Base-by-base conservation (phyloP, 1,140 invertebrate species). In the Neuroterus valhalla region DNA sequence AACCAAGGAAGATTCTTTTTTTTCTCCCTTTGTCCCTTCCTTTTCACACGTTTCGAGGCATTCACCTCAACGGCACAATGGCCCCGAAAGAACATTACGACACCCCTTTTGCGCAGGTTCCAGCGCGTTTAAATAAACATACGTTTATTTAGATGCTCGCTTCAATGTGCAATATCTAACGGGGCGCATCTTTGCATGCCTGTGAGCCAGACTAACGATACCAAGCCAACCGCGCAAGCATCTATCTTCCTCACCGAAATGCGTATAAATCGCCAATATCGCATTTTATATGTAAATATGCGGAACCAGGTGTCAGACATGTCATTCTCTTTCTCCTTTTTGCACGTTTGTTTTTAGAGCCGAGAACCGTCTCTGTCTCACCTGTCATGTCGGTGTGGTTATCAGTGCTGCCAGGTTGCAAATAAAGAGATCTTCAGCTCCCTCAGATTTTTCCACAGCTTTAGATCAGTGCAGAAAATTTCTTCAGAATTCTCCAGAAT, bases 1-100 rank as follows among this genome's bases (percentile, higher is more conserved):
- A 74, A 74, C 72, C 11, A 8, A 42, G 72, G 66, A 69, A 74
- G 70, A 72, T 72, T 72, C 55, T 68, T 71, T 75, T 50, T 69
- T 46, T 71, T 67, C 48, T 44, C 67, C 52, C 70, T 70, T 68
- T 73, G 66, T 68, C 72, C 72, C 72, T 50, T 68, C 66, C 72
- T 73, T 73, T 68, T 73, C 72, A 73, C 72, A 73, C 72, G 72
- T 73, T 68, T 67, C 46, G 23, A 70, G 75, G 75, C 76, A 74
- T 78, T 78, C 72, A 78, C 76, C 76, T 78, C 70, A 50, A 44
- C 23, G 62, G 76, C 62, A 78, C 76, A 78, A 77, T 77, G 71
- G 68, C 75, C 75, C 68, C 46, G 17, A 26, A 44, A 66, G 66
- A 15, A 43, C 66, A 44, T 43, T 23, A 23, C 42, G 70, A 44